These are phyloP conservation scores for Pegoplata infirma DNA, from an alignment of 2,888 invertebrate species.

Conservation along the genomic window DNA sequence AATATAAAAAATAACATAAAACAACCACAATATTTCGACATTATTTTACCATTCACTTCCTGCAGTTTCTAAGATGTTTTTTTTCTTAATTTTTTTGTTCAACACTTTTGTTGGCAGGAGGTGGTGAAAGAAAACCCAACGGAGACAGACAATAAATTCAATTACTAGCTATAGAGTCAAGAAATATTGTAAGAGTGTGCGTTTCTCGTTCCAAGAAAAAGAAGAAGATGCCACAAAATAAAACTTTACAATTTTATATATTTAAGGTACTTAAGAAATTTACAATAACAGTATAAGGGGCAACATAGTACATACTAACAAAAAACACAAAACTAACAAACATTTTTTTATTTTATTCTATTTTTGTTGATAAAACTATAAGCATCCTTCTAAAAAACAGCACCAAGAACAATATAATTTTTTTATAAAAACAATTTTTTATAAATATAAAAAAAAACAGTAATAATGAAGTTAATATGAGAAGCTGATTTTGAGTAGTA, in stretches of 20 bases:
- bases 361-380: conserved; percentile 8
- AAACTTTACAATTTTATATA: conserved; percentile 50
- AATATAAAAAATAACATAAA: no score
- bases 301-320: conserved; percentile 20
- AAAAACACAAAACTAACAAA: neutral
- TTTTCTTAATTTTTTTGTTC: no score
- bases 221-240: conserved; percentile 30
- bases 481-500: conserved; percentile 25
- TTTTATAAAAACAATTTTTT: no score
- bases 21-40: conserved; percentile 46
- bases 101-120: conserved; percentile 29
- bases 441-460: conserved; percentile 5
- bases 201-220: conserved; percentile 25
- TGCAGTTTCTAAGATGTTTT: conserved; percentile 29
- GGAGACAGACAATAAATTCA: conserved; percentile 62
- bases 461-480: conserved; percentile 51
- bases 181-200: conserved; percentile 10
- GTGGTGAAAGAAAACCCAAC: conserved; percentile 51
- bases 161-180: conserved; percentile 56
- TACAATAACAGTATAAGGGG: conserved; percentile 43
- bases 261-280: conserved; percentile 51
- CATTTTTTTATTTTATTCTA: no score
- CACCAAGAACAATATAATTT: neutral
- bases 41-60: conserved; percentile 48
- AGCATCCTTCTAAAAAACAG: conserved; percentile 9